Conservation (phyloP, 2,797 vertebrate genomes). For the Paratrypauchen microcephalus region DNA sequence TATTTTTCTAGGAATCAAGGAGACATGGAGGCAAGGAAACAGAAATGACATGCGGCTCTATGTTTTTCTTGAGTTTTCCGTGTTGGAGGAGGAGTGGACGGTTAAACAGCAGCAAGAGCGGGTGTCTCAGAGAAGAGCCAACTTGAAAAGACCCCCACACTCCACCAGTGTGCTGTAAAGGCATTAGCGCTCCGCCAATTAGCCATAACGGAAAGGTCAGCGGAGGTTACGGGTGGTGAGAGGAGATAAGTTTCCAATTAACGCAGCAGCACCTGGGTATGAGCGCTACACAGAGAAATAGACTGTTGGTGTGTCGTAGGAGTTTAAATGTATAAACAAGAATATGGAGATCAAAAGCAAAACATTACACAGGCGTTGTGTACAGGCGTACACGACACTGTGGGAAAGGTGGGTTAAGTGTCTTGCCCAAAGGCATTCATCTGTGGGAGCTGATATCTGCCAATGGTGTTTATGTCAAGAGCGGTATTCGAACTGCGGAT, state of each 20-base stretch:
- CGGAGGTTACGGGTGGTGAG: conserved; percentile 61
- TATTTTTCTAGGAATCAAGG: neutral
- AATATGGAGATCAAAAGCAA: neutral
- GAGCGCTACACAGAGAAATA: conserved; percentile 25
- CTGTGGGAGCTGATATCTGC: no score
- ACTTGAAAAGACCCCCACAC: conserved; percentile 44
- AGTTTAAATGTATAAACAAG: neutral
- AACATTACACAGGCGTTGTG: conserved; percentile 1
- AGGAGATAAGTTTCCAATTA: conserved; percentile 73
- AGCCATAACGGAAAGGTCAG: conserved; percentile 68
- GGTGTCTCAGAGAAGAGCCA: conserved; percentile 49
- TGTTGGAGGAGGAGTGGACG: conserved; percentile 30
- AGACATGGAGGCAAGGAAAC: conserved; percentile 21
- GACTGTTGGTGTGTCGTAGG: neutral
- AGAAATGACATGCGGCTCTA: conserved; percentile 26
- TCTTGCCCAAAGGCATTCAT: no score
- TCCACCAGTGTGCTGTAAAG: conserved; percentile 49
- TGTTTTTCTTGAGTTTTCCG: conserved; percentile 39
- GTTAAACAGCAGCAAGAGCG: conserved; percentile 43
- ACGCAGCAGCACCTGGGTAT: conserved; percentile 50
- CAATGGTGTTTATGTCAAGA: no score
- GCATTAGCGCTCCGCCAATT: conserved; percentile 61
- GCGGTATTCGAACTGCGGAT: no score
- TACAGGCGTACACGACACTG: no score
- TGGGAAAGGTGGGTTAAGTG: no score